Percentiles rank a stretch among this genome's conserved stretches.
Evolutionary conservation across 2,113 vertebrate species (phyloP).

Genomic region (Megalops atlanticus): DNA sequence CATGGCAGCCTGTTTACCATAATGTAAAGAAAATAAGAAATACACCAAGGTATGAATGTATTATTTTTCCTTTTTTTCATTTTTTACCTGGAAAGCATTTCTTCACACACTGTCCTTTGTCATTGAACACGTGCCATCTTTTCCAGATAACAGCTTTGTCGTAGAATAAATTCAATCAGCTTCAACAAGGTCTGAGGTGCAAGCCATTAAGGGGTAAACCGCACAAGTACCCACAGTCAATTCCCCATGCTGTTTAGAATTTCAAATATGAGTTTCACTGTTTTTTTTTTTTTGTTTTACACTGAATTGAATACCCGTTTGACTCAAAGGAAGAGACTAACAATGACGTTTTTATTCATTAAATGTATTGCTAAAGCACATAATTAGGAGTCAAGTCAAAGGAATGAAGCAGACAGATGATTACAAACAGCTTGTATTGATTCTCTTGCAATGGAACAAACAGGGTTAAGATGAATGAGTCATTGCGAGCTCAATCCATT

Average conservation of each 20-base stretch:
- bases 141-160: neutral
- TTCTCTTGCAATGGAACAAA: constrained; percentile 48
- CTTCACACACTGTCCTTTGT: neutral
- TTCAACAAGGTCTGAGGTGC: neutral
- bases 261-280: neutral
- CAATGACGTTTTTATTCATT: neutral
- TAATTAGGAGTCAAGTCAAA: constrained; percentile 16
- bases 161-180: neutral
- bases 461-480: constrained; percentile 79
- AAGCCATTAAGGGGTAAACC: neutral
- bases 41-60: neutral
- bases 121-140: neutral
- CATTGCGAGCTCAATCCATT: constrained; percentile 74
- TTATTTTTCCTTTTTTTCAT: neutral
- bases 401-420: constrained; percentile 24
- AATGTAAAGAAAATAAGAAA: neutral
- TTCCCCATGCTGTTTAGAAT: neutral
- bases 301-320: neutral
- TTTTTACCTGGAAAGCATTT: neutral
- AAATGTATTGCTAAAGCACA: neutral
- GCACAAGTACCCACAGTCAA: neutral
- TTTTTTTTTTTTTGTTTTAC: neutral
- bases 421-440: constrained; percentile 54
- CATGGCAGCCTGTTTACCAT: neutral
- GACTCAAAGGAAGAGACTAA: neutral